A percentile compares a stretch with the other conserved stretches of the same genome.
Conservation (phyloP, 2,113 vertebrate genomes). For the Ammodytes dubius region DNA sequence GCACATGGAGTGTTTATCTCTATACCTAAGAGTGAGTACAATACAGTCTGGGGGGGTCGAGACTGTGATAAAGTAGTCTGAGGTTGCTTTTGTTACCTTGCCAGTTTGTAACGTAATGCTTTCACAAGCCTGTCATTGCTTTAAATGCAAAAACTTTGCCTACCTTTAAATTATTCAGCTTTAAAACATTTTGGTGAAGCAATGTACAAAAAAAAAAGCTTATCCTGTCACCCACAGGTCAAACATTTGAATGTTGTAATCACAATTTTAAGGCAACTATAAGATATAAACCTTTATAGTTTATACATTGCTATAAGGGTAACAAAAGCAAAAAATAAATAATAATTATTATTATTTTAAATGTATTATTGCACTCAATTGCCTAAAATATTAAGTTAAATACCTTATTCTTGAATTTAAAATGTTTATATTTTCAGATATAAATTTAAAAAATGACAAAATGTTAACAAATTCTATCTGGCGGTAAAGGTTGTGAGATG, state of each 20-base stretch:
- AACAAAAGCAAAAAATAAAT: not conserved
- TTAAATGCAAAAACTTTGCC: not conserved
- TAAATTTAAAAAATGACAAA: too few relatives aligned
- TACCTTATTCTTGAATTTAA: not conserved
- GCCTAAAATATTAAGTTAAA: not conserved
- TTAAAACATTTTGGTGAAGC: too few relatives aligned
- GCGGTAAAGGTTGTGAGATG: not conserved
- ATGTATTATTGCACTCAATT: not conserved
- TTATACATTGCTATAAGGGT: not conserved
- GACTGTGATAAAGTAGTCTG: conserved; percentile 49
- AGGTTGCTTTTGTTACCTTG: conserved; percentile 52
- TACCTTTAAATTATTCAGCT: too few relatives aligned
- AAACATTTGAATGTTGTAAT: not conserved
- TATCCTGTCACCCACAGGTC: not conserved
- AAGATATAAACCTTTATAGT: not conserved
- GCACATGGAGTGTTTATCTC: conserved; percentile 73
- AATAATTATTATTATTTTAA: not conserved
- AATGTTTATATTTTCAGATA: not conserved
- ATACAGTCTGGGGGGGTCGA: conserved; percentile 35
- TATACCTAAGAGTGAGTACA: conserved; percentile 54
- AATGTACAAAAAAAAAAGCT: not conserved
- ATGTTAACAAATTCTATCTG: not conserved
- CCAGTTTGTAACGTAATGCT: conserved; percentile 54
- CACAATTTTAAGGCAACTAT: not conserved
- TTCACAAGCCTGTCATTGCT: not conserved